Percentiles rank a stretch among this genome's conserved stretches.
Conservation (phyloP, 2,797 vertebrate genomes). For the Sciaenops ocellatus region DNA sequence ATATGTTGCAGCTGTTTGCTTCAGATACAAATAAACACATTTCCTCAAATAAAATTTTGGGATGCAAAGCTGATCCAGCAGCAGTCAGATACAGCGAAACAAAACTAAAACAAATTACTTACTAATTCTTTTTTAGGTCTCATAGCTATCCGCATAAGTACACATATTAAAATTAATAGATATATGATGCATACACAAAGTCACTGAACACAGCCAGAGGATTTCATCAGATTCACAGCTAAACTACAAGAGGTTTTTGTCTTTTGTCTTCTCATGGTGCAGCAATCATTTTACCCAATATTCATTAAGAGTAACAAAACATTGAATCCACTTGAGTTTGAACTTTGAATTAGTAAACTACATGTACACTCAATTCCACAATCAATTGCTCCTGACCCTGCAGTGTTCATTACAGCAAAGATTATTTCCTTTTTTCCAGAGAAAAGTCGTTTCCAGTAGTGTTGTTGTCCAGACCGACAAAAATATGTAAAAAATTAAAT, state of each 20-base stretch:
- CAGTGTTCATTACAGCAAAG: not conserved
- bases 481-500: not conserved
- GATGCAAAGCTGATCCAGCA: not conserved
- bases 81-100: not conserved
- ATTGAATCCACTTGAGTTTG: not conserved
- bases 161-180: slow-evolving; percentile 32
- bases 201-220: slow-evolving; percentile 6
- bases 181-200: not conserved
- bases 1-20: slow-evolving; percentile 39
- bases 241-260: not conserved
- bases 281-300: not conserved
- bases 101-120: not conserved
- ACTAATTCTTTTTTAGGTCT: not conserved
- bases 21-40: slow-evolving; percentile 24
- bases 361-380: not conserved
- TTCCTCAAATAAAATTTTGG: slow-evolving; percentile 17
- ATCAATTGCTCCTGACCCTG: not conserved
- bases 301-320: not conserved
- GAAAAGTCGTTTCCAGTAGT: not conserved
- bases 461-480: too few species aligned
- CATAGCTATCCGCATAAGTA: slow-evolving; percentile 40
- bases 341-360: not conserved
- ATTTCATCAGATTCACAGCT: not conserved
- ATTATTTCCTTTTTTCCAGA: not conserved
- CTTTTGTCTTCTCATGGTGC: slow-evolving; percentile 14